phyloP scores from a whole-genome alignment of 2,113 vertebrate genomes.

The Atrichornis clamosus region DNA sequence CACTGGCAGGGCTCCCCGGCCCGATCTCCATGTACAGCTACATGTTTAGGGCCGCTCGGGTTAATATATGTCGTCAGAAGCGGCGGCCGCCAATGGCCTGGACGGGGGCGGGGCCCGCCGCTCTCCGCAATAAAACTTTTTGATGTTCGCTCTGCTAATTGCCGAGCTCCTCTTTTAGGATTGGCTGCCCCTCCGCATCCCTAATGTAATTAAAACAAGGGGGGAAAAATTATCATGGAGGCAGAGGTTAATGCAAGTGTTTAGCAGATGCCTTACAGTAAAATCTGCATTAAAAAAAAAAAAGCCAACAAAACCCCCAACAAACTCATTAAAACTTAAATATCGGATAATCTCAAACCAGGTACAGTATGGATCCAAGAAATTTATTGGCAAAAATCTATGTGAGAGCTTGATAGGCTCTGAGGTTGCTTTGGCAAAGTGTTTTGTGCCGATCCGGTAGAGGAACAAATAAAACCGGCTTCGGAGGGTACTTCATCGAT shows the following conservation, averaged over 20 bases:
- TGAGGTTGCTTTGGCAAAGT: neutral
- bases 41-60: constrained; percentile 85
- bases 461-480: neutral
- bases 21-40: constrained; percentile 84
- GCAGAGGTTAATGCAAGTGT: constrained; percentile 77
- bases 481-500: neutral
- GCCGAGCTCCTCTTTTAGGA: constrained; percentile 74
- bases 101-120: constrained; percentile 68
- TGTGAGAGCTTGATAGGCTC: neutral
- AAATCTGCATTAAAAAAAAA: constrained; percentile 20
- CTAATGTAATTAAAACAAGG: constrained; percentile 77
- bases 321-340: constrained; percentile 41
- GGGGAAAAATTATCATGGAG: constrained; percentile 69
- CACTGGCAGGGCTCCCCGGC: constrained; percentile 70
- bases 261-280: constrained; percentile 74
- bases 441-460: neutral
- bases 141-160: constrained; percentile 81
- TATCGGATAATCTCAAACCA: constrained; percentile 58
- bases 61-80: constrained; percentile 90
- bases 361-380: constrained; percentile 66
- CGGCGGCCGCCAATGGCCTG: constrained; percentile 72
- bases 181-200: constrained; percentile 76
- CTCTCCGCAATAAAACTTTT: constrained; percentile 76
- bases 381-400: neutral
- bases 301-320: neutral